A percentile compares a stretch with the other conserved stretches of the same genome.
Conservation (phyloP, 2,113 vertebrate genomes). For the Oryzias melastigma region DNA sequence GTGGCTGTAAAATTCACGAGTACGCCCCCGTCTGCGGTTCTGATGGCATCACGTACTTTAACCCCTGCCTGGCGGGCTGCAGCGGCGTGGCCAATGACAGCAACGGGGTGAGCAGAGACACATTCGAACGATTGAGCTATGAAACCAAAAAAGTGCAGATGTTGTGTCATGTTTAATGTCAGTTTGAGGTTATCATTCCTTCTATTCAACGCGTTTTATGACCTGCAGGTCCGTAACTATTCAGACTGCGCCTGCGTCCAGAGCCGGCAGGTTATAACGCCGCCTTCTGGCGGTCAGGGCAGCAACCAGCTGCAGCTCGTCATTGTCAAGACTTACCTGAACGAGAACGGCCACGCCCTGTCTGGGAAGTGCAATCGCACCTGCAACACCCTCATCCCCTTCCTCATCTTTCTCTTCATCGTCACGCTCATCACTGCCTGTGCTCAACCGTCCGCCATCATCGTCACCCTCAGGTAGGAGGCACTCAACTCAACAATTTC, state of each 20-base stretch:
- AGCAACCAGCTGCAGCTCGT: slow-evolving; percentile 91
- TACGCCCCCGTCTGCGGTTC: slow-evolving; percentile 98
- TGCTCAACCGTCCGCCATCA: slow-evolving; percentile 96
- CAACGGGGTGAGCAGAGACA: slow-evolving; percentile 80
- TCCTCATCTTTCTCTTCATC: slow-evolving; percentile 97
- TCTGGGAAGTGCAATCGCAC: slow-evolving; percentile 92
- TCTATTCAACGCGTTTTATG: rapidly evolving
- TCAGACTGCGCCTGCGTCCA: slow-evolving; percentile 97
- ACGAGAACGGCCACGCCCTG: slow-evolving; percentile 92
- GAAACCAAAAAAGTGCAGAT: no score
- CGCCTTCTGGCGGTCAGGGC: slow-evolving; percentile 84
- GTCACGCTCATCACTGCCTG: slow-evolving; percentile 98
- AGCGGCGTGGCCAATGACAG: slow-evolving; percentile 87
- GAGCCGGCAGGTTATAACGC: slow-evolving; percentile 96
- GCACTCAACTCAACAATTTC: no score
- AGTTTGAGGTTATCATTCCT: background rate
- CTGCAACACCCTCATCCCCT: slow-evolving; percentile 95
- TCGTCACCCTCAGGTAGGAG: slow-evolving; percentile 93
- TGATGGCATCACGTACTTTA: slow-evolving; percentile 98
- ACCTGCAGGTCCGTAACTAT: slow-evolving; percentile 87
- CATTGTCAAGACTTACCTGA: slow-evolving; percentile 97
- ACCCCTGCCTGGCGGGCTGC: slow-evolving; percentile 96
- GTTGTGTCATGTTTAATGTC: no score
- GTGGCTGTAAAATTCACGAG: slow-evolving; percentile 93
- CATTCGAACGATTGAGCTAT: no score